A percentile compares a stretch with the other conserved stretches of the same genome.
Conservation (phyloP, 2,888 invertebrate species). For the Ischnura elegans region DNA sequence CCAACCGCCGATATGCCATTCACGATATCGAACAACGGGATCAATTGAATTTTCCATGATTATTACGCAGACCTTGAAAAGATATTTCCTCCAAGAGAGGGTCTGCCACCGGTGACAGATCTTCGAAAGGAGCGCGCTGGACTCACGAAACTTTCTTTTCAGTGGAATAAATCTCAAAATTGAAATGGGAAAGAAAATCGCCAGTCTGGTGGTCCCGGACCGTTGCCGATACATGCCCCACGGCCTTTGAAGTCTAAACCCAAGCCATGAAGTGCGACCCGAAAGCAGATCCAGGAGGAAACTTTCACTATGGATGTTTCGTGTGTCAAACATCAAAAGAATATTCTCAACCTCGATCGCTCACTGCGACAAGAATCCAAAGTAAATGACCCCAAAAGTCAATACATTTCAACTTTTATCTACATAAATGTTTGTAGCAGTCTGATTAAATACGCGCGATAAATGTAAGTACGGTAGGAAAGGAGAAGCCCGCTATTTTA, state of each 20-base stretch:
- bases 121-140: not conserved
- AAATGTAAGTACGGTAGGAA: no score
- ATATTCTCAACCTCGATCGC: not conserved
- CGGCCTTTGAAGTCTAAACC: not conserved
- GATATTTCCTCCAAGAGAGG: not conserved
- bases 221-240: not conserved
- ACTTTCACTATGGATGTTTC: not conserved
- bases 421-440: no score
- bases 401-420: no score
- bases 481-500: no score
- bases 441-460: no score
- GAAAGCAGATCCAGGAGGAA: not conserved
- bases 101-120: not conserved
- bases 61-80: not conserved
- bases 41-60: not conserved
- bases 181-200: not conserved
- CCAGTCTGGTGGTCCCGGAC: not conserved
- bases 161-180: not conserved
- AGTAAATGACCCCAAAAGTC: no score
- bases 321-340: not conserved
- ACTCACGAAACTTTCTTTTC: not conserved
- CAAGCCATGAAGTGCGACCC: not conserved
- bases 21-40: not conserved
- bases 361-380: not conserved
- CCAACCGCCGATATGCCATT: not conserved